Conservation (phyloP, 2,113 vertebrate species). For the Xenopus tropicalis region UCB_Xtro_10.0 CM004449.2:81775501-81776000, state of each 20-base stretch:
- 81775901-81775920: no score
- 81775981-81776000: conserved; percentile 21
- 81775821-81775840: no score
- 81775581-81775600: conserved; percentile 1
- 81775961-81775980: conserved; percentile 26
- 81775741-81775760: conserved; percentile 4
- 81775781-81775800: no score
- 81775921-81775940: no score
- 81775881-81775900: no score
- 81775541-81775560: conserved; percentile 25
- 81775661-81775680: conserved; percentile 1
- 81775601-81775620: conserved; percentile 4
- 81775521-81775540: conserved; percentile 38
- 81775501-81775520: conserved; percentile 27
- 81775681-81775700: conserved; percentile 4
- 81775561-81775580: conserved; percentile 28
- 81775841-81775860: no score
- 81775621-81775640: conserved; percentile 12
- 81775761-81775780: background rate
- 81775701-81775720: conserved; percentile 8
- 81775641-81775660: conserved; percentile 25
- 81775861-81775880: no score
- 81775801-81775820: no score
- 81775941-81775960: background rate
- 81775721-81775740: background rate